Percentiles rank a stretch among this genome's conserved stretches.
These are phyloP conservation scores for Pseudonaja textilis DNA, from an alignment of 2,113 vertebrate species.

Conservation along the genomic window DNA sequence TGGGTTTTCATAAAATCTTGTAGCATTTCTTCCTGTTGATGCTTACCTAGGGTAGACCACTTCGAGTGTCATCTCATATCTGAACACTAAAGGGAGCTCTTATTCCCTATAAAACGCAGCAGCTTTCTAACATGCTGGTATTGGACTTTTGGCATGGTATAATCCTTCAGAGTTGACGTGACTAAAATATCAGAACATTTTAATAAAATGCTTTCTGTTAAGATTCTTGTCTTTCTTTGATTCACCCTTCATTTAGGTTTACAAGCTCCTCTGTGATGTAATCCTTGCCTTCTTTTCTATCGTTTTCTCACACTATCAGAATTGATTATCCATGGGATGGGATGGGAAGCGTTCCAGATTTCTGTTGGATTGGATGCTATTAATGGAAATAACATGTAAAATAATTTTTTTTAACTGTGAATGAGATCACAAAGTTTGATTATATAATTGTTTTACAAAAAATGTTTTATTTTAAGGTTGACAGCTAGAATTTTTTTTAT, in stretches of 20 bases:
- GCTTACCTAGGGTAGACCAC: background rate
- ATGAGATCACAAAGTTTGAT: background rate
- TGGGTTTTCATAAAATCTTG: background rate
- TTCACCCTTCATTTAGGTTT: background rate
- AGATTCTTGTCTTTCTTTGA: background rate
- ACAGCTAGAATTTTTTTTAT: background rate
- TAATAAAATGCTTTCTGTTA: background rate
- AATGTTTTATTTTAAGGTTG: background rate
- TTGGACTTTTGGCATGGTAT: background rate
- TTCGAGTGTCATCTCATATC: background rate
- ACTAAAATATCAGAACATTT: background rate
- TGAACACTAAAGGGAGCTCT: constrained; percentile 13
- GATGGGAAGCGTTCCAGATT: background rate
- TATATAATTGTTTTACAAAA: background rate
- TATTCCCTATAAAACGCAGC: background rate
- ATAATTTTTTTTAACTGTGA: background rate
- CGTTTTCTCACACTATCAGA: background rate
- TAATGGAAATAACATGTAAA: background rate
- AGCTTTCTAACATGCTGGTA: background rate
- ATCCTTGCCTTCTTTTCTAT: background rate
- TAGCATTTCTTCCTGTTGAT: background rate
- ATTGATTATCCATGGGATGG: background rate
- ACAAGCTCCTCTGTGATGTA: background rate
- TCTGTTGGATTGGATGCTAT: background rate
- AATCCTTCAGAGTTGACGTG: background rate